Base-by-base conservation (phyloP, 2,113 vertebrate genomes). In the Paedocypris sp. region DNA sequence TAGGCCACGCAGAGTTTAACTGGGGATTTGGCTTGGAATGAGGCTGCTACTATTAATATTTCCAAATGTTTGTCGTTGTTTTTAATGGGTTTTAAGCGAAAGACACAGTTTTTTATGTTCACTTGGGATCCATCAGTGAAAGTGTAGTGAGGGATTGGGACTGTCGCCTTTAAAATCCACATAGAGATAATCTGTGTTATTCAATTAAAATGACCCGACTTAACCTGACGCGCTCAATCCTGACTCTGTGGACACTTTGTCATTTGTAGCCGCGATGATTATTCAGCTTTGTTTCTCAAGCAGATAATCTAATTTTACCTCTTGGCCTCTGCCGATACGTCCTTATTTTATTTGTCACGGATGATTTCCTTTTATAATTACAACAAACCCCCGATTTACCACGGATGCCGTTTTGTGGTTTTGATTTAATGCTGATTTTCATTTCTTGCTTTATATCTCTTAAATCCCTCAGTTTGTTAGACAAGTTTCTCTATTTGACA, bases 131-230 rank as follows among this genome's bases (percentile, higher is more conserved):
- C 62, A 35, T 5, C 36, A 16, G 49, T 22, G 4, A 54, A n/a
- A 59, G 22, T 50, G 59, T 33, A 68, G 54, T 69, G 71, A 56
- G 74, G 5, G 1, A 60, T 45, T 51, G 16, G 38, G 41, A 28
- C 8, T 47, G 3, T 6, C 2, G 3, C 51, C 59, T 39, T 22
- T 11, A 16, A 25, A 47, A 52, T 62, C 45, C 53, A 7, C 1
- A 38, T 50, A 23, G 23, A 54, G 60, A 49, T 75, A 75, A 82
- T 83, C 75, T 68, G 13, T 23, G 12, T 60, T 73, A 80, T 77
- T 80, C 53, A 75, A 73, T 82, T 71, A 80, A 77, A 76, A 57
- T 33, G 51, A 70, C 68, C 60, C 66, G 63, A 68, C 80, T 88
- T 80, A 83, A 81, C 73, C 76, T 72, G 74, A 78, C 16, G 22